Conservation (phyloP, 2,888 invertebrate genomes). For the Drosophila percnosoma region DNA sequence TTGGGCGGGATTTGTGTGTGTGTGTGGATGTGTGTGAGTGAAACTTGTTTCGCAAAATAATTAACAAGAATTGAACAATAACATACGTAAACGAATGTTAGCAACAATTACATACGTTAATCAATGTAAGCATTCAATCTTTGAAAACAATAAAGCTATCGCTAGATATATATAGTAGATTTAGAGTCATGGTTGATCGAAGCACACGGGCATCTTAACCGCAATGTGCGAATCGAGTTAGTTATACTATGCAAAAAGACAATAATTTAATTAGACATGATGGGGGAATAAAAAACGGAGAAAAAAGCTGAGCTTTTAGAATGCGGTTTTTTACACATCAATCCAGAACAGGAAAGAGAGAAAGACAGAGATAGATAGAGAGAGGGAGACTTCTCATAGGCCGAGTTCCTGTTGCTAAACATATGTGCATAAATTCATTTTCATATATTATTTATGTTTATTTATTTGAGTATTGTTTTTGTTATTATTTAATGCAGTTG, state of each 20-base stretch:
- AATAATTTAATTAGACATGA: conserved; percentile 31
- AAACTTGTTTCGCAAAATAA: conserved; percentile 6
- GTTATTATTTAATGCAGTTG: not conserved
- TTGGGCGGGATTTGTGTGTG: not conserved
- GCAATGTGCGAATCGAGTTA: conserved; percentile 41
- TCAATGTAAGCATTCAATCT: conserved; percentile 7
- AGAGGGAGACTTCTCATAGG: conserved; percentile 6
- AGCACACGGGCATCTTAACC: conserved; percentile 30
- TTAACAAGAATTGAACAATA: conserved; percentile 9
- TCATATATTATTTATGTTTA: conserved; percentile 22
- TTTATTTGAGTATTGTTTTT: conserved; percentile 39
- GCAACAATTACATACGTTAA: conserved; percentile 9
- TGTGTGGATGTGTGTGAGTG: not conserved
- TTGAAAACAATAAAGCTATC: not conserved
- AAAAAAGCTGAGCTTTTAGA: conserved; percentile 26
- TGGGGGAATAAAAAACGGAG: conserved; percentile 10
- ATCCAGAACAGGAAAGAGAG: not conserved
- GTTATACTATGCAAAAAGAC: not conserved
- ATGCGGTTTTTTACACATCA: conserved; percentile 41
- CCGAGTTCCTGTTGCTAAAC: conserved; percentile 67
- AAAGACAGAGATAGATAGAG: not conserved
- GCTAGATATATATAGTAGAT: not conserved
- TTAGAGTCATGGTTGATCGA: conserved; percentile 21
- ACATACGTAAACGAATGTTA: conserved; percentile 3
- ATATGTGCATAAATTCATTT: conserved; percentile 61